Conservation (phyloP, 2,888 invertebrate genomes). For the Acleris literana region DNA sequence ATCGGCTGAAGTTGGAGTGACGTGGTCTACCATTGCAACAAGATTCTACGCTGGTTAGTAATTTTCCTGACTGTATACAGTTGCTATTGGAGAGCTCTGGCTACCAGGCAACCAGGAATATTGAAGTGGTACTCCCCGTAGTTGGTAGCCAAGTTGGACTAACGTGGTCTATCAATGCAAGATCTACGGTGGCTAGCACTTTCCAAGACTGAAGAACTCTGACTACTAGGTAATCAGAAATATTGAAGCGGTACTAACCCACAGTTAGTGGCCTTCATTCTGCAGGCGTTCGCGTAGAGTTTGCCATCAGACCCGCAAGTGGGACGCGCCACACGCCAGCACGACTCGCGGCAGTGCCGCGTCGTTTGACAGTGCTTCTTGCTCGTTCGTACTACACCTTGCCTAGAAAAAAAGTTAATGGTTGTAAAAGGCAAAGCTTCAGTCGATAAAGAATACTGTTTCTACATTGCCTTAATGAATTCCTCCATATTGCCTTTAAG, state of each 20-base stretch:
- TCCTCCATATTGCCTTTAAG: too few relatives aligned
- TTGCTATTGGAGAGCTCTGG: background rate
- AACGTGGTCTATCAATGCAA: too few relatives aligned
- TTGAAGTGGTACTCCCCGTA: constrained; percentile 85
- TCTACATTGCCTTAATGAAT: too few relatives aligned
- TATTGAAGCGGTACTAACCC: constrained; percentile 83
- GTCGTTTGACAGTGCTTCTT: constrained; percentile 96
- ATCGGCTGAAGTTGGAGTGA: too few relatives aligned
- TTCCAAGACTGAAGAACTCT: too few relatives aligned
- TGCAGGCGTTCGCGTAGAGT: constrained; percentile 93
- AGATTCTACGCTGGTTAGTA: background rate
- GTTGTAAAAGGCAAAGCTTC: background rate
- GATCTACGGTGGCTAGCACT: too few relatives aligned
- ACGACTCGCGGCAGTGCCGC: constrained; percentile 94
- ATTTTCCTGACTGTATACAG: background rate
- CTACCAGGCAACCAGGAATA: constrained; percentile 2
- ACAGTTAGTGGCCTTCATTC: constrained; percentile 96
- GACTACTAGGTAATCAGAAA: constrained; percentile 2
- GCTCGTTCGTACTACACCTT: constrained; percentile 93
- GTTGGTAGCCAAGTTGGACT: constrained; percentile 79
- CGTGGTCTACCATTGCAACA: background rate
- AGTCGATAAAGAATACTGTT: too few relatives aligned
- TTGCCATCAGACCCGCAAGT: constrained; percentile 96
- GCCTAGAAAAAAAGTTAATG: constrained; percentile 77
- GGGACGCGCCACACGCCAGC: constrained; percentile 94